Evolutionary conservation across 2,888 invertebrate genomes (phyloP), one percentile per base, ranked within the genome.

Genomic region (Macrosoma leucophasiata): DNA sequence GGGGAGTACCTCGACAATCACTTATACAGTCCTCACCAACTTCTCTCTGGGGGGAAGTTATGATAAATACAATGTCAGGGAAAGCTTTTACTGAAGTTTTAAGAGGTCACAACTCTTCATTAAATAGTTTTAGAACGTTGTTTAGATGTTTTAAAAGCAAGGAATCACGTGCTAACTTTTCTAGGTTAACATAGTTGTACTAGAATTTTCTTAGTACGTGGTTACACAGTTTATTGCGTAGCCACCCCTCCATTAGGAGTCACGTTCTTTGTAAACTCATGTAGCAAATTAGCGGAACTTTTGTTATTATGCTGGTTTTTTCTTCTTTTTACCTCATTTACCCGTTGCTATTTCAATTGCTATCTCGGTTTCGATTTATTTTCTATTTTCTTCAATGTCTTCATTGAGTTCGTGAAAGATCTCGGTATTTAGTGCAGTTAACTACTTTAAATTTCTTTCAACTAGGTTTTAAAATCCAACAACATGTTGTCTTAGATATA

Each of bases 191-290:
- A 23, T 18, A 28, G 28, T 33, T 23, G 23, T 28, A 23, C 28
- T 28, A 23, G 33, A 28, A 18, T 28, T 33, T 23, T 33, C 33
- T 33, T 33, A 33, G 23, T 33, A 33, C 33, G 28, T 28, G 28
- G 14, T 33, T 28, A 23, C 33, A 27, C 30, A 20, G 32, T 32
- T 32, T 32, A 32, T 25, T 18, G 18, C 19, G 17, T 17, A 17
- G 17, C 4, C 17, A 17, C 17, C 7, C 4, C 7, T 7, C 7
- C 7, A 5, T 17, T 17, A 5, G 7, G 4, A 17, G 7, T 7
- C 4, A 17, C 4, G 4, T 5, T 17, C 17, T 17, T 5, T 17
- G 4, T 17, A 4, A 17, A 17, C 13, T 24, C 4, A 10, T 22
- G 22, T 22, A 22, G 12, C 33, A 28, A 33, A 28, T 34, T 34